Base-by-base conservation (phyloP, 64 coral and sea anemone genomes). In the Catalaphyllia jardinei region DNA sequence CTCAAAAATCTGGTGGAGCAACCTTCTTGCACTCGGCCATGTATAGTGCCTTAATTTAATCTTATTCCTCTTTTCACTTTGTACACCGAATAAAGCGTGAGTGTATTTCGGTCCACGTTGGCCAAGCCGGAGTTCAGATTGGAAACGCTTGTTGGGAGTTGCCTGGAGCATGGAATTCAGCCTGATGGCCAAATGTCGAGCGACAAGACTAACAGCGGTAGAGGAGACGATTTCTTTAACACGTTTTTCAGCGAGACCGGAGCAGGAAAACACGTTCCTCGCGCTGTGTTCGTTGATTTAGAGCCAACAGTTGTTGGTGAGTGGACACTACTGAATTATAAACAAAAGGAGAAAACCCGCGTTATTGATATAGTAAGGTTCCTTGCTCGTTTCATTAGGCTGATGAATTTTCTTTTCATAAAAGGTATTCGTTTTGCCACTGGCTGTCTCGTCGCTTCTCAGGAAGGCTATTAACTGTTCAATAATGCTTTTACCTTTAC, bases 71-170 rank as follows among this genome's bases (percentile, higher is more conserved):
- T n/a, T n/a, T n/a, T n/a, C n/a, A n/a, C n/a, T n/a, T n/a, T n/a
- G n/a, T n/a, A n/a, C n/a, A n/a, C n/a, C n/a, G n/a, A n/a, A n/a
- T n/a, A n/a, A n/a, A 78, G 76, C 76, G 76, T 35, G 76, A 78
- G 24, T 78, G 76, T 78, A 78, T 78, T 78, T 78, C 76, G 8
- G 76, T 78, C 8, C 76, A 78, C 51, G 76, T 78, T 38, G 76
- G 76, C 18, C 76, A 78, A 78, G 76, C 76, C 76, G 76, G 76
- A 49, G 76, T 78, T 42, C 76, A 78, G 76, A 78, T 78, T 49
- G 76, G 76, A 9, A 78, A 78, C 76, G 76, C 76, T 55, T 78
- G 76, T 15, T 78, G 76, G 76, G 76, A 78, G 76, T 78, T 78
- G 76, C 76, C n/a, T 78, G 35, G 76, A 78, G 51, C 76, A 78